Base-by-base conservation (phyloP, 2,797 vertebrate species). In the Tokudaia muenninki region DNA sequence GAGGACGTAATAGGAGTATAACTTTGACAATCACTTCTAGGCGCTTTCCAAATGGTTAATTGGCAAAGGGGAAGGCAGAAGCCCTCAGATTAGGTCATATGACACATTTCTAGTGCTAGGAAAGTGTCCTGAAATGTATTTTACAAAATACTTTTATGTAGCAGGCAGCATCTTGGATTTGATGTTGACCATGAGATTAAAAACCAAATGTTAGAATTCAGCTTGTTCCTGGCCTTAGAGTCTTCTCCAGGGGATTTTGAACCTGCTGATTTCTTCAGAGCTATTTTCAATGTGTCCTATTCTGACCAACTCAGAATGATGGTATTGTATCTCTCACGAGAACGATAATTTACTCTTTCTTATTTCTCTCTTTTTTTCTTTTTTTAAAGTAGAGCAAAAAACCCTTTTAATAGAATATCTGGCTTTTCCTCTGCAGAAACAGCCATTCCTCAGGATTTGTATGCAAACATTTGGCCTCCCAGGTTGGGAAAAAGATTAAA, bases 401-500 rank as follows among this genome's bases (percentile, higher is more conserved):
- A 65, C 92, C 55, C 79, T 96, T 96, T 72, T 96, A 95, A 41
- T 87, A 52, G 12, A 90, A n/a, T 79, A 65, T 87, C 81, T 74
- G 77, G 78, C 24, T 75, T 95, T 86, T 92, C 97, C 82, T 34
- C 16, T 55, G 65, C 24, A 61, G 37, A 24, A 50, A 94, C 86
- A 89, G 13, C n/a, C 75, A 96, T 50, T 63, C 74, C 22, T 97
- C 84, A 93, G 94, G 97, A 98, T 96, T 97, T 77, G 89, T 90
- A 61, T 94, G 95, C 94, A 98, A 75, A 57, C 97, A 59, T 86
- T 96, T 97, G 61, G 91, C 77, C n/a, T 72, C 75, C 59, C 0
- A 79, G 75, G 96, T 74, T 80, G 93, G 91, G 87, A 81, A 97
- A 97, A 95, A 90, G 83, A 65, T 94, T 97, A 97, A 97, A 90